phyloP scores from a whole-genome alignment of 2,888 invertebrate species.

The Metalampra italica region DNA sequence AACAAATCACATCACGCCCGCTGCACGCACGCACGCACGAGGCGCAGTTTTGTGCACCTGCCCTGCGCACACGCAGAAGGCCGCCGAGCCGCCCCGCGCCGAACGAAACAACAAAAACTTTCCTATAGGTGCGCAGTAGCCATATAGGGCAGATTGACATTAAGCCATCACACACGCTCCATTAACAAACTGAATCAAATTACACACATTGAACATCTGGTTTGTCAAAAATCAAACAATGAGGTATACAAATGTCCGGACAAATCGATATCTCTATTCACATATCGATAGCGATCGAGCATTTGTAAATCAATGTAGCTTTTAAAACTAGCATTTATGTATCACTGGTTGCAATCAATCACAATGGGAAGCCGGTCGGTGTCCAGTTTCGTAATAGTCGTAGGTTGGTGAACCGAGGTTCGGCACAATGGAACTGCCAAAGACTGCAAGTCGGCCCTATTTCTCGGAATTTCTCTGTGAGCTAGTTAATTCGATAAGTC shows the following conservation, averaged over 20 bases:
- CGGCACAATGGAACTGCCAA: conserved; percentile 15
- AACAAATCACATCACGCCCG: conserved; percentile 40
- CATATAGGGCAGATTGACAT: conserved; percentile 36
- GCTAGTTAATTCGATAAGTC: conserved; percentile 33
- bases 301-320: conserved; percentile 10
- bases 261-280: conserved; percentile 32
- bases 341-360: conserved; percentile 16
- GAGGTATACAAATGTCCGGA: conserved; percentile 35
- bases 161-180: conserved; percentile 53
- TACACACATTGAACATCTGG: conserved; percentile 69
- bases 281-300: conserved; percentile 23
- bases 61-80: conserved; percentile 15
- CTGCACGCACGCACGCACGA: conserved; percentile 14
- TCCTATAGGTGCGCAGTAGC: conserved; percentile 21
- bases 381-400: conserved; percentile 8
- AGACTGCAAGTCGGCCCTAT: conserved; percentile 13
- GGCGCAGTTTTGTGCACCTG: conserved; percentile 17
- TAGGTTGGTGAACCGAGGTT: conserved; percentile 15
- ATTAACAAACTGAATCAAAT: conserved; percentile 65
- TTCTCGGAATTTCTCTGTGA: conserved; percentile 33
- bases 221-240: conserved; percentile 44
- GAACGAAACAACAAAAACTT: conserved; percentile 28
- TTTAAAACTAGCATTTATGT: conserved; percentile 19
- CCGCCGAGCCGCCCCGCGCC: conserved; percentile 25
- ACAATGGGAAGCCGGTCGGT: conserved; percentile 15